Base-by-base conservation (phyloP, 2,888 invertebrate genomes). In the Malthinus seriepunctatus region DNA sequence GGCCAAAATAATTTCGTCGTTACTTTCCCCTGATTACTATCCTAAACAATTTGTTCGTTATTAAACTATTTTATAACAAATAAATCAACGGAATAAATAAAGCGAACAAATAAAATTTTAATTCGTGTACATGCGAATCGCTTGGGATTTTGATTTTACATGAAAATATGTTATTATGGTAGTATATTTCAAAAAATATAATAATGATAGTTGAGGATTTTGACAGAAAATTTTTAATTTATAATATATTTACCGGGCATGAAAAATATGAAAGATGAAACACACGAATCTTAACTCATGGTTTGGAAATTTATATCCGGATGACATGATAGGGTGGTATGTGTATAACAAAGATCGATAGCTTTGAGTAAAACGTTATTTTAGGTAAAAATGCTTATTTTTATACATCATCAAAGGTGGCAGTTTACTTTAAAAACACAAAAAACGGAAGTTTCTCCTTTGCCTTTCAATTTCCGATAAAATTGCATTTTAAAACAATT, bases 261-360 rank as follows among this genome's bases (percentile, higher is more conserved):
- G 52, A 52, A 52, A 52, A 45, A 52, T 52, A 45, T 45, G 34
- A 44, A 52, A 31, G 52, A 52, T 45, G 52, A 34, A 52, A 44
- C 52, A 49, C 49, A 52, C 52, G 52, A 52, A 51, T 35, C 45
- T 45, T 52, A 31, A 35, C 52, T 52, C 45, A 23, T 45, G 39
- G 45, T 52, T 52, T 31, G 10, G 8, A 37, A 45, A 51, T 42
- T 51, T 44, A 51, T 45, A 33, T 51, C 15, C 44, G 44, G 51
- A 51, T 51, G 51, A 44, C 51, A 51, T 51, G 52, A 52, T 45
- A 51, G 9, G 39, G 38, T 15, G 23, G 9, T 51, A 37, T 32
- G 32, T 39, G 39, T 12, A 39, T 11, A 52, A 45, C 52, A 23
- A 45, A 52, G 52, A 52, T 34, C 52, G 52, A 52, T 52, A 37